Conservation (phyloP, 1,140 invertebrate species). For the Habropoda laboriosa region DNA sequence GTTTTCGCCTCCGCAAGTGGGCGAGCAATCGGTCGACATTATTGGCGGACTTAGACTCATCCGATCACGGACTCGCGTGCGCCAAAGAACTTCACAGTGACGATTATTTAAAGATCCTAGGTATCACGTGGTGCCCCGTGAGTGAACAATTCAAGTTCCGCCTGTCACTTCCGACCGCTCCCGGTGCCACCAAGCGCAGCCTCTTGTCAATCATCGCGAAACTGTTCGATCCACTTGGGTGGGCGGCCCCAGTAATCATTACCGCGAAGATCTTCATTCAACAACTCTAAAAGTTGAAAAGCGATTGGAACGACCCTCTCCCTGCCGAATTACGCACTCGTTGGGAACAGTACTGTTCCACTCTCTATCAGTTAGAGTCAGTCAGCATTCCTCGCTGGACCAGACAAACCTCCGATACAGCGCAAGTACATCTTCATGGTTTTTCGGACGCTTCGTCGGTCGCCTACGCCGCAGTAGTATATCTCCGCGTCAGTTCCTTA, state of each 20-base stretch:
- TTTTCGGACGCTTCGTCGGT: slow-evolving; percentile 5
- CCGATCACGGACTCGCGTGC: too few species aligned
- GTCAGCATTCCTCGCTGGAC: background rate
- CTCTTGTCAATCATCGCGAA: too few species aligned
- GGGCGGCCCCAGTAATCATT: background rate
- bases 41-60: too few species aligned
- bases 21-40: too few species aligned
- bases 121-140: too few species aligned
- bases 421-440: background rate
- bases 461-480: slow-evolving; percentile 13
- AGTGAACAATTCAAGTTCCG: too few species aligned
- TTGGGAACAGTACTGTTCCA: background rate
- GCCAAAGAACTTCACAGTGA: too few species aligned
- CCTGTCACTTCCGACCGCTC: too few species aligned
- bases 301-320: background rate
- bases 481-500: background rate
- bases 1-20: too few species aligned
- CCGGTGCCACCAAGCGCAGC: too few species aligned
- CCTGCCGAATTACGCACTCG: background rate
- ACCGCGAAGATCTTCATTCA: background rate
- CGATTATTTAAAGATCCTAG: too few species aligned
- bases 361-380: background rate
- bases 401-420: too few species aligned
- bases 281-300: background rate
- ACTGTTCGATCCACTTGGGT: slow-evolving; percentile 13